These are phyloP conservation scores for Drosophila bocqueti DNA, from an alignment of 1,140 invertebrate species.

Conservation along the genomic window DNA sequence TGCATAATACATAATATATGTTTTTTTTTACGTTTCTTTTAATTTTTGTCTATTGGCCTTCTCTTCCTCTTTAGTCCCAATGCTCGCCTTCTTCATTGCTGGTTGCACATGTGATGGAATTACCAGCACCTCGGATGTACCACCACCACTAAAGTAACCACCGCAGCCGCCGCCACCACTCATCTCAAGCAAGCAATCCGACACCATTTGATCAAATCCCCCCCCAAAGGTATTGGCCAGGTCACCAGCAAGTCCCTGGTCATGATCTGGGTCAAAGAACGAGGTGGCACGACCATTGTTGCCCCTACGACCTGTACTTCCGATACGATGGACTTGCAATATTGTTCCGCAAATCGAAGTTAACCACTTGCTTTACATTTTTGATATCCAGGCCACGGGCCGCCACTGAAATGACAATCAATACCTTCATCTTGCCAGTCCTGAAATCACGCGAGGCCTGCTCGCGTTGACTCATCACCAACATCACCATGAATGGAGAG, in stretches of 20 bases:
- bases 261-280: conserved; percentile 91
- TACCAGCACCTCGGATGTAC: neutral
- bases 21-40: neutral
- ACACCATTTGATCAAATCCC: conserved; percentile 88
- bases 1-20: neutral
- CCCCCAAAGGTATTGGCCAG: conserved; percentile 88
- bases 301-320: conserved; percentile 90
- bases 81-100: conserved; percentile 38
- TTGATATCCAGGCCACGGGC: conserved; percentile 91
- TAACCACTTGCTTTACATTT: conserved; percentile 94
- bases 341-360: conserved; percentile 93
- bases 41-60: neutral
- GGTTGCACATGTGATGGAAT: neutral
- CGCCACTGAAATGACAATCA: conserved; percentile 97
- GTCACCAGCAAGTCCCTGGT: conserved; percentile 87
- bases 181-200: conserved; percentile 87
- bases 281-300: conserved; percentile 95
- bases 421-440: conserved; percentile 89
- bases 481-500: conserved; percentile 92
- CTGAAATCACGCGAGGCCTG: conserved; percentile 94
- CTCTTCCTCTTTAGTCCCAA: conserved; percentile 44
- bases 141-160: conserved; percentile 85
- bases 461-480: conserved; percentile 94
- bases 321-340: conserved; percentile 98
- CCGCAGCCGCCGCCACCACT: conserved; percentile 76